Base-by-base conservation (phyloP, 2,888 invertebrate genomes). In the Cheilosia urbana region DNA sequence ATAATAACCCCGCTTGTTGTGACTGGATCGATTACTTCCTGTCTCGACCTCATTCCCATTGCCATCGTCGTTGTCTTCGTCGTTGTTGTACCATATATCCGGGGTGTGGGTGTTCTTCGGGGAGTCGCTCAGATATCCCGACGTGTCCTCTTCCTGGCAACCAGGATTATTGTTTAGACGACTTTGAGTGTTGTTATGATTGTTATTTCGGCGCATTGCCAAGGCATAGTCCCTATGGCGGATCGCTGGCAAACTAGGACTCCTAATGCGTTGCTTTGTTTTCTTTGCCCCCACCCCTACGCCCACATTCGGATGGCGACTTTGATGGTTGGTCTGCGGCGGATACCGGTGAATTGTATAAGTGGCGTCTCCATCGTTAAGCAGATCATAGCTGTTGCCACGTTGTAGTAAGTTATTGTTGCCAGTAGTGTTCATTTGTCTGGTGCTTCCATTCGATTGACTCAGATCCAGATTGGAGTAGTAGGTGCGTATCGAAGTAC, bases 101-200 rank as follows among this genome's bases (percentile, higher is more conserved):
- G 93, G 93, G 6, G 93, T 93, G 72, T 92, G 93, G 40, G 90
- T 89, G 80, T 94, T 93, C 89, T 94, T 94, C 71, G 91, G 91
- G 60, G 95, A 96, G 90, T 97, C 96, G 90, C 97, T 97, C 62
- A 96, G 96, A 92, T 97, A 96, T 45, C 97, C 97, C 37, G 96
- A 96, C 71, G 96, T 96, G 89, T 96, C 96, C 45, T 95, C 95
- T 89, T 95, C 96, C 68, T 93, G 94, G 89, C 91, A 91, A 91
- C 92, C 91, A 34, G 87, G 87, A 80, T 89, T 90, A 88, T 91
- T 91, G 89, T 91, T 91, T 88, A 89, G 87, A 88, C 90, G 90
- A 90, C 89, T 88, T 49, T 87, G 80, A 30, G 75, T 80, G 88
- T 89, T 90, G 88, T 89, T 88, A 87, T 89, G 89, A 88, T 89